Conservation (phyloP, 2,113 vertebrate genomes). For the Donacobius atricapilla region DNA sequence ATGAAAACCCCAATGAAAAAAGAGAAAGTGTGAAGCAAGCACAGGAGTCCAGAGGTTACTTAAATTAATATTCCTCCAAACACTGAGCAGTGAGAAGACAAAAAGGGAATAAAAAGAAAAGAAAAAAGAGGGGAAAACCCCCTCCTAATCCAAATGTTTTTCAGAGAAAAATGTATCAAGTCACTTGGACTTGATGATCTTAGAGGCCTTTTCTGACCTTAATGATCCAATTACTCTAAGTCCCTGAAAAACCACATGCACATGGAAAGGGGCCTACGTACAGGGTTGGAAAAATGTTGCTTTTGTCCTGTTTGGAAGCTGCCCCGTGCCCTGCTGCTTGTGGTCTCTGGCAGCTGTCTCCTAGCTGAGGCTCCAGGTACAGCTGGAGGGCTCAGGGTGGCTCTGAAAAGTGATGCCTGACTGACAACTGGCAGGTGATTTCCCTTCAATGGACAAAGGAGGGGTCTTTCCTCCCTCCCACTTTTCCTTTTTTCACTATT, state of each 20-base stretch:
- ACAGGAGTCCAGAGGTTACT: neutral
- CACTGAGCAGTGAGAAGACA: neutral
- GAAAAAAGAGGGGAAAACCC: accelerated
- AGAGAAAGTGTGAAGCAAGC: neutral
- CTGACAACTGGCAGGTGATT: slow-evolving; percentile 75
- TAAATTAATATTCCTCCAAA: neutral
- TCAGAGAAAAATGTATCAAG: neutral
- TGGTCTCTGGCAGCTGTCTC: slow-evolving; percentile 53
- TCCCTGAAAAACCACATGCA: neutral
- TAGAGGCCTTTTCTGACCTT: accelerated
- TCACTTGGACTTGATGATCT: neutral
- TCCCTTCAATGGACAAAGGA: slow-evolving; percentile 60
- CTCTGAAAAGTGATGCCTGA: slow-evolving; percentile 68
- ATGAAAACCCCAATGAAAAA: neutral
- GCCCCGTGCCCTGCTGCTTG: neutral
- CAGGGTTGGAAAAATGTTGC: neutral
- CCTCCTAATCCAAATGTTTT: neutral
- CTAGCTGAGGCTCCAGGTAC: slow-evolving; percentile 20
- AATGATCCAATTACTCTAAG: neutral
- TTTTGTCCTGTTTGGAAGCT: slow-evolving; percentile 23
- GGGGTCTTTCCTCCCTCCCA: neutral
- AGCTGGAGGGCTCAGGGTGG: slow-evolving; percentile 55
- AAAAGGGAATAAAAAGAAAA: neutral
- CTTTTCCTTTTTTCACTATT: neutral
- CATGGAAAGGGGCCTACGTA: neutral